A percentile compares a stretch with the other conserved stretches of the same genome.
phyloP scores from a whole-genome alignment of 1,140 invertebrate species.

The Pseudomyrmex dendroicus region DNA sequence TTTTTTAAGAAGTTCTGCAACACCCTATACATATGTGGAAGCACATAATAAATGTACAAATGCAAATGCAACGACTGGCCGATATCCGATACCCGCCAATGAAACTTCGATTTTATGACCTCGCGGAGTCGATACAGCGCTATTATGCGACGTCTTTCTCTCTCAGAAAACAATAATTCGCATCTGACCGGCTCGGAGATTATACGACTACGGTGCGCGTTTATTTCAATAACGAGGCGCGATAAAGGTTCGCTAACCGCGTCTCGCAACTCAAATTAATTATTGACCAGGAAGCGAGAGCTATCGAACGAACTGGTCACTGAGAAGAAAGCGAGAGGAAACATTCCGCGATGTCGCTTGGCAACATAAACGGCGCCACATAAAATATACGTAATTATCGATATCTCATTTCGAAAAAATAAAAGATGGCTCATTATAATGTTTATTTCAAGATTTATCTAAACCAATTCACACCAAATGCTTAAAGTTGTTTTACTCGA shows the following conservation, averaged over 20 bases:
- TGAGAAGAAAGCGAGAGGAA: background rate
- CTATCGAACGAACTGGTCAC: background rate
- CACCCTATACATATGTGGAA: background rate
- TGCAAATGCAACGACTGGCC: conserved; percentile 15
- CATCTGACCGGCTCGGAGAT: background rate
- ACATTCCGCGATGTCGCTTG: background rate
- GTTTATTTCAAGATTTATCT: background rate
- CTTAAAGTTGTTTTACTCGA: background rate
- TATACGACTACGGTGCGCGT: conserved; percentile 26
- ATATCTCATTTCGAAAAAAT: no score
- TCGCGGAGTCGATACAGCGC: conserved; percentile 41
- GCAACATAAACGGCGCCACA: no score
- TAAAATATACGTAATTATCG: no score
- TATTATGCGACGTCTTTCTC: conserved; percentile 48
- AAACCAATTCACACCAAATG: no score
- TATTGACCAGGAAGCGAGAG: conserved; percentile 10
- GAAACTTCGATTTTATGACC: conserved; percentile 54
- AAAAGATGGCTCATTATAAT: no score
- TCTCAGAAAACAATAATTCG: conserved; percentile 48
- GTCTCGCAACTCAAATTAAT: conserved; percentile 39
- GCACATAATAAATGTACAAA: conserved; percentile 24
- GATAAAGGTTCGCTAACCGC: conserved; percentile 32
- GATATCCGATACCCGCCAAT: conserved; percentile 46
- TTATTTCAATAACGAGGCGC: conserved; percentile 40
- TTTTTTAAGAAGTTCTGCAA: background rate